Evolutionary conservation across 1,140 invertebrate genomes (phyloP), one percentile per base, ranked within the genome.

Genomic region (Drosophila ananassae): DNA sequence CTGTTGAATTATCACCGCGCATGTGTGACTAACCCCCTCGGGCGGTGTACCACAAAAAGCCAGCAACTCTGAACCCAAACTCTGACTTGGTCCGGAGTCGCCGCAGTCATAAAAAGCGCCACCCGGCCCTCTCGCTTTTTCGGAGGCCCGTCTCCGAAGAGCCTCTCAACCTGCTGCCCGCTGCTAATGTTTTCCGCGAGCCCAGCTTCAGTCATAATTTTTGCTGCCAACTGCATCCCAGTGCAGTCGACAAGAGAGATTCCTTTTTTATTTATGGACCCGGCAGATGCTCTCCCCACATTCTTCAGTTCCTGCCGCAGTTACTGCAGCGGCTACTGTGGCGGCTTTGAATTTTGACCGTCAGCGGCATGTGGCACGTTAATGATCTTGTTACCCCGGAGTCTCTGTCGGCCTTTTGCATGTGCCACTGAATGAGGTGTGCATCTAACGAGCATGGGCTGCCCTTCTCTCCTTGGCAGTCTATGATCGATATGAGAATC

Each of bases 31-130:
- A 78, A 87, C 74, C 78, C 77, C 82, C 74, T 52, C 64, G 81
- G 82, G 82, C 82, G 82, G 82, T 87, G 78, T 59, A 85, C 75
- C 87, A 85, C 82, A 85, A 87, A 85, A 85, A 84, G 81, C 73
- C 46, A 39, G 57, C 73, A 48, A 21, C 57, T 73, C 52, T 24
- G 39, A 41, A 21, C 24, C 13, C 24, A 39, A 24, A 10, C 17
- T 13, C 44, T 47, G 44, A 22, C 17, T 47, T 9, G 0, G 47
- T 51, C 10, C 34, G 2, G 34, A 37, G 3, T 37, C 12, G 28
- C 21, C 12, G 28, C 21, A 58, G 13, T 25, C 13, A 64, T 25
- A 48, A 62, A 69, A 54, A 60, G 50, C 48, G 34, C 46, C 61
- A 64, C 48, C 28, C 22, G 3, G 10, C 10, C 54, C 59, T 22